Percentiles rank a stretch among this genome's conserved stretches.
Evolutionary conservation across 1,140 invertebrate species (phyloP).

Genomic region (Thaumetopoea pityocampa): DNA sequence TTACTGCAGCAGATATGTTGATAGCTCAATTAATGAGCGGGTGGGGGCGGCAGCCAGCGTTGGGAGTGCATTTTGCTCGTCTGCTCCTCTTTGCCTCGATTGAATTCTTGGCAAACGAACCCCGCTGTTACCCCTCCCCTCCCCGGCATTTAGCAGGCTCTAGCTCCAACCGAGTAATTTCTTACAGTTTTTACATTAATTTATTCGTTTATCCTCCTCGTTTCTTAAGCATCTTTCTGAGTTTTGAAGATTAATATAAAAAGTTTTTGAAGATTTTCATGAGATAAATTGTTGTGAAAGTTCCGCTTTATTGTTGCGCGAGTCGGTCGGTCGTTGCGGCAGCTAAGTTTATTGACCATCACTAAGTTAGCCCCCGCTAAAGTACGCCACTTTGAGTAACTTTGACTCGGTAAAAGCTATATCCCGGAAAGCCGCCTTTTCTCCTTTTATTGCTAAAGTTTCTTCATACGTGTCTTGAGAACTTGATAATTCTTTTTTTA

Average conservation of each 20-base stretch:
- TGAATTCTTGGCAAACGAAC: conserved; percentile 38
- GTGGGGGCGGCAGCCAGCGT: conserved; percentile 13
- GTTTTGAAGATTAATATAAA: conserved; percentile 21
- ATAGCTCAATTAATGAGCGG: conserved; percentile 33
- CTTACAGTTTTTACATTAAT: conserved; percentile 10
- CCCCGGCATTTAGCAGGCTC: neutral
- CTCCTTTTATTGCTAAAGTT: conserved; percentile 66
- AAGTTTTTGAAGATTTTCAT: conserved; percentile 25
- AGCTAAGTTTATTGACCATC: conserved; percentile 59
- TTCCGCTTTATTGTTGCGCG: conserved; percentile 44
- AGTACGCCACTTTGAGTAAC: conserved; percentile 58
- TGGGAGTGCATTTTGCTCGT: conserved; percentile 25
- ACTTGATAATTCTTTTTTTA: conserved; percentile 35
- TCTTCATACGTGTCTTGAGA: conserved; percentile 49
- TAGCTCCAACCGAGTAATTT: conserved; percentile 6
- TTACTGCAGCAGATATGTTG: conserved; percentile 31
- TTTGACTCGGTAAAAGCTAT: conserved; percentile 60
- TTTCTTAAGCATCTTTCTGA: conserved; percentile 10
- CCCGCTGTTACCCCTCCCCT: conserved; percentile 6
- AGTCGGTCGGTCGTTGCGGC: conserved; percentile 30
- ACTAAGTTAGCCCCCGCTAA: conserved; percentile 37
- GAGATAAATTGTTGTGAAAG: conserved; percentile 30
- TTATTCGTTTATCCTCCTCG: conserved; percentile 5
- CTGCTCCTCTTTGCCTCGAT: conserved; percentile 17
- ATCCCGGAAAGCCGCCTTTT: conserved; percentile 51